phyloP scores from a whole-genome alignment of 2,888 invertebrate species.

The Thecophora atra region DNA sequence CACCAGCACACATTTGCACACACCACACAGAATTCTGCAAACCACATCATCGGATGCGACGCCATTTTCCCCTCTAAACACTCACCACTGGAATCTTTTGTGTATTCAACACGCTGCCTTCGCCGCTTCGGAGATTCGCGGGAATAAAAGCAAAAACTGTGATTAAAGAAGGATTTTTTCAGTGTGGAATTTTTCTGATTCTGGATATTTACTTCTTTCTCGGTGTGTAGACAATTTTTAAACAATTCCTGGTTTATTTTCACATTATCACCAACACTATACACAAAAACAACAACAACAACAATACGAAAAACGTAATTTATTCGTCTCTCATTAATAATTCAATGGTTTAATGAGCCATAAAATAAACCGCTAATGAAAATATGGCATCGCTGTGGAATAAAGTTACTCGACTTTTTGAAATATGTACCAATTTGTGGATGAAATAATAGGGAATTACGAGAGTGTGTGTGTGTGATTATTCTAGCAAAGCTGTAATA shows the following conservation, averaged over 20 bases:
- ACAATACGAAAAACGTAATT: not conserved
- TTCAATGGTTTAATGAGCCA: slow-evolving; percentile 33
- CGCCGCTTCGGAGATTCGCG: too few relatives aligned
- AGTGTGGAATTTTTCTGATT: not conserved
- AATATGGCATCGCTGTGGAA: slow-evolving; percentile 25
- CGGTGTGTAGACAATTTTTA: not conserved
- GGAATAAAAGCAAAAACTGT: too few relatives aligned
- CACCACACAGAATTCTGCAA: not conserved
- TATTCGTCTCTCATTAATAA: slow-evolving; percentile 30
- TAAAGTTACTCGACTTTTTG: slow-evolving; percentile 18
- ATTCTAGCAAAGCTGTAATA: too few relatives aligned
- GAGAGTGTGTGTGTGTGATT: slow-evolving; percentile 2
- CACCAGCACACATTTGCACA: not conserved
- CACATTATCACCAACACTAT: not conserved
- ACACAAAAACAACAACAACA: too few relatives aligned
- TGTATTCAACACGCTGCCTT: too few relatives aligned
- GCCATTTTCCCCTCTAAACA: too few relatives aligned
- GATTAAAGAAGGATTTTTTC: too few relatives aligned
- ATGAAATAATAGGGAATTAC: not conserved
- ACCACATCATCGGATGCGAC: slow-evolving; percentile 8
- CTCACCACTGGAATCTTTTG: too few relatives aligned
- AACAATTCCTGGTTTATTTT: too few relatives aligned
- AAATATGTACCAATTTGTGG: slow-evolving; percentile 4
- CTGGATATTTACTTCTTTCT: not conserved
- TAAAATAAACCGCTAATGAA: slow-evolving; percentile 35